Base-by-base conservation (phyloP, 2,797 vertebrate genomes). In the Pristis pectinata region DNA sequence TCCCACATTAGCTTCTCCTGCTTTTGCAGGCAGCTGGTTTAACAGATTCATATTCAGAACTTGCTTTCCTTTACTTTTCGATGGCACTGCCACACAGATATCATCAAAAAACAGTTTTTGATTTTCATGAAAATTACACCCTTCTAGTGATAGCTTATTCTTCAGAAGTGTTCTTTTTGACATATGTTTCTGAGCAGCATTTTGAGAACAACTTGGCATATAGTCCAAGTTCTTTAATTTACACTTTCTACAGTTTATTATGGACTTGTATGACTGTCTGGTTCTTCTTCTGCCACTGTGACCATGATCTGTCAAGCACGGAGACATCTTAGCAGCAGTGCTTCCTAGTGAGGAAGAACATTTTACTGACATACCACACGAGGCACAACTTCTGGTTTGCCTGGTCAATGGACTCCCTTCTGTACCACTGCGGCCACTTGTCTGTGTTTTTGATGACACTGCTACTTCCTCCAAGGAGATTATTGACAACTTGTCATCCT, bases 391-490 rank as follows among this genome's bases (percentile, higher is more conserved):
- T 67, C 64, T 34, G 11, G 27, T 53, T 19, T 53, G 74, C n/a
- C 22, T 74, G 41, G 92, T 30, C 41, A 93, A 53, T 93, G 70
- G 13, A 74, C 67, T 49, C 44, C 44, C 41, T 93, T 93, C 37
- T 9, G n/a, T 67, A 24, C 61, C 59, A 34, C 64, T 91, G 87
- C 7, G 64, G 59, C 41, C n/a, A 37, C 7, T 41, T 64, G 59
- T 5, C 56, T 72, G 92, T 76, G 70, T 15, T 94, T 76, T 94
- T 94, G 67, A 56, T 74, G 72, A 93, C 67, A 74, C 91, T 72
- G 91, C 24, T 44, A 72, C 70, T 67, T 92, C 64, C 67, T 49
- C 67, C 11, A 44, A 37, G 49, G 91, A 93, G 30, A 34, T 41
- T n/a, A 37, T 59, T 44, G n/a, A 5, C n/a, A 44, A 76, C 11